Evolutionary conservation across 1,140 invertebrate species (phyloP).

Genomic region (Listronotus oregonensis): DNA sequence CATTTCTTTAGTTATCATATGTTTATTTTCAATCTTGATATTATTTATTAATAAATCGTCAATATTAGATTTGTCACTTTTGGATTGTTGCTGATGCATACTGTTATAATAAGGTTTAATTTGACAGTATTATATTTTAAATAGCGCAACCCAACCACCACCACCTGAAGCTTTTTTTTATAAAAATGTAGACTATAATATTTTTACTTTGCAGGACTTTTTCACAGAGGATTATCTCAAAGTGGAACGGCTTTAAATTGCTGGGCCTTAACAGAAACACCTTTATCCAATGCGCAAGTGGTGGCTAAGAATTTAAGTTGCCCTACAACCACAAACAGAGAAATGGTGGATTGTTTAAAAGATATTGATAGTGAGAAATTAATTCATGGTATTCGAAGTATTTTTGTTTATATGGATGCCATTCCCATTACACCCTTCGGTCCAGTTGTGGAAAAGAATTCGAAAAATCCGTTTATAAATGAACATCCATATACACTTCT

Average conservation of each 20-base stretch:
- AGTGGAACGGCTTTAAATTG: slow-evolving; percentile 75
- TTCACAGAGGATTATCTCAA: slow-evolving; percentile 74
- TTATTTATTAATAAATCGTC: no score
- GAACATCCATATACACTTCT: slow-evolving; percentile 59
- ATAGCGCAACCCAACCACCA: no score
- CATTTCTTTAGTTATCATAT: no score
- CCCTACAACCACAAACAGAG: slow-evolving; percentile 59
- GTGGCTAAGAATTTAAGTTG: slow-evolving; percentile 73
- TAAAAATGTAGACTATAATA: no score
- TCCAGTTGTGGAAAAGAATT: slow-evolving; percentile 46
- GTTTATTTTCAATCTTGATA: no score
- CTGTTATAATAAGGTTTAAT: no score
- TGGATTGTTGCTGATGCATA: no score
- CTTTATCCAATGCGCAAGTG: slow-evolving; percentile 68
- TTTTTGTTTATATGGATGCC: slow-evolving; percentile 29
- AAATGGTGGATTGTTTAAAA: slow-evolving; percentile 75
- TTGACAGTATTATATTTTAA: no score
- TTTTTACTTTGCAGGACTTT: slow-evolving; percentile 59
- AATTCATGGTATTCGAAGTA: slow-evolving; percentile 19
- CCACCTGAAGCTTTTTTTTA: no score
- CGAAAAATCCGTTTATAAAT: slow-evolving; percentile 61
- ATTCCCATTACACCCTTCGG: slow-evolving; percentile 50
- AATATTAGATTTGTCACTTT: no score
- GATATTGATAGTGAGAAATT: slow-evolving; percentile 13
- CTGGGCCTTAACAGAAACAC: slow-evolving; percentile 72